Evolutionary conservation across 2,888 invertebrate species (phyloP).

Genomic region (Euproctis similis): DNA sequence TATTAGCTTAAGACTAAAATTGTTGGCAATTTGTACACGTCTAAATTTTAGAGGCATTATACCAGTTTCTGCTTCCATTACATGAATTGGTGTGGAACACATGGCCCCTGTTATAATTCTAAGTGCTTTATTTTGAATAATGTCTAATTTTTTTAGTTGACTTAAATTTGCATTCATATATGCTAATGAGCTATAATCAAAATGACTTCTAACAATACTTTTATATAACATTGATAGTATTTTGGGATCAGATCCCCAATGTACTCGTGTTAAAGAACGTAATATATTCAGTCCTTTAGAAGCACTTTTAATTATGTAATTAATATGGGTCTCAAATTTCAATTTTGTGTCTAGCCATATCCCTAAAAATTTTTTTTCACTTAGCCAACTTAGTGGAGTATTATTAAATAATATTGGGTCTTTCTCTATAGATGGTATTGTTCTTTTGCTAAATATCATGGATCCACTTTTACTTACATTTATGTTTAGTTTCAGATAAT

Average conservation of each 20-base stretch:
- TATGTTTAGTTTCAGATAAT: not conserved
- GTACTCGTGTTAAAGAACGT: not conserved
- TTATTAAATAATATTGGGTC: not conserved
- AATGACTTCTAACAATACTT: slow-evolving; percentile 2
- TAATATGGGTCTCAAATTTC: not conserved
- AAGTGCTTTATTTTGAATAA: not conserved
- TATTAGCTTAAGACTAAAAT: not conserved
- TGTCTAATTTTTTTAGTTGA: not conserved
- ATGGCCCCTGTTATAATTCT: not conserved
- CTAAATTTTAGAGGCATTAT: not conserved
- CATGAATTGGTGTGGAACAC: not conserved
- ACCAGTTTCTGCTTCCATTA: not conserved
- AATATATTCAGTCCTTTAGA: not conserved
- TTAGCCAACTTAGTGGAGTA: not conserved
- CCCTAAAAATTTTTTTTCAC: not conserved
- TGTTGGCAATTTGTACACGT: not conserved
- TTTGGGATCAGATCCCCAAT: not conserved
- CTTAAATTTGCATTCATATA: not conserved
- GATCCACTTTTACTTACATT: not conserved
- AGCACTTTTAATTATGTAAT: not conserved
- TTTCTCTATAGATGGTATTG: not conserved
- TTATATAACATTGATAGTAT: not conserved
- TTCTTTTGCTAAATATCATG: not conserved
- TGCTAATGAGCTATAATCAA: not conserved
- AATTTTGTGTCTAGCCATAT: not conserved